These are phyloP conservation scores for Busseola fusca DNA, from an alignment of 2,888 invertebrate species.

Conservation along the genomic window DNA sequence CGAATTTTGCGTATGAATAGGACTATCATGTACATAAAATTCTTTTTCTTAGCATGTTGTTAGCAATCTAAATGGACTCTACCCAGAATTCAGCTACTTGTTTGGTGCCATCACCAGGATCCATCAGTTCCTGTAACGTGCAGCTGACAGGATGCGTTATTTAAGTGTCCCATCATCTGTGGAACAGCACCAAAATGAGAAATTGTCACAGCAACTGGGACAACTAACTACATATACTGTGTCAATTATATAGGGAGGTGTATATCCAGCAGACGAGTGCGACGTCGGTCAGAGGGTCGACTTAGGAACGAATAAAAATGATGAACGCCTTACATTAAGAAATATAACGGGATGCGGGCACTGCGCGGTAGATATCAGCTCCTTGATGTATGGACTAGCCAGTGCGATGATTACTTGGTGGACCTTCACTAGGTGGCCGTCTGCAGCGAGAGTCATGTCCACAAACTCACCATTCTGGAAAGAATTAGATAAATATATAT, in stretches of 20 bases:
- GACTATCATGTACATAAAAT: no score
- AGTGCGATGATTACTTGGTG: slow-evolving; percentile 84
- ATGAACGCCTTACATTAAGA: slow-evolving; percentile 81
- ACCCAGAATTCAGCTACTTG: no score
- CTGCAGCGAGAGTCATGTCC: slow-evolving; percentile 86
- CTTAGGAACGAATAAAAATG: no score
- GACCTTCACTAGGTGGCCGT: slow-evolving; percentile 84
- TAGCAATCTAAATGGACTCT: no score
- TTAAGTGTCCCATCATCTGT: no score
- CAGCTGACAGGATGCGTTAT: no score
- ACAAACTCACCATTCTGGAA: slow-evolving; percentile 85
- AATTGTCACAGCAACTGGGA: neutral
- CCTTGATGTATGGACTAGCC: slow-evolving; percentile 85
- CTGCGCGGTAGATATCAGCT: slow-evolving; percentile 78
- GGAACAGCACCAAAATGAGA: neutral
- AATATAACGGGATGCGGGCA: slow-evolving; percentile 84
- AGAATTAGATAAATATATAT: slow-evolving; percentile 4
- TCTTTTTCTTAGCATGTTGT: no score
- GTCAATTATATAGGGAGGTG: neutral
- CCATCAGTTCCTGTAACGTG: no score
- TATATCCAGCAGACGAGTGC: neutral
- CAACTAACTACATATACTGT: neutral
- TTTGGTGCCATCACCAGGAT: no score
- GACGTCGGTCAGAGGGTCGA: neutral
- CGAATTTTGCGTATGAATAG: no score